Evolutionary conservation across 2,888 invertebrate genomes (phyloP).

Genomic region (Belgica antarctica): DNA sequence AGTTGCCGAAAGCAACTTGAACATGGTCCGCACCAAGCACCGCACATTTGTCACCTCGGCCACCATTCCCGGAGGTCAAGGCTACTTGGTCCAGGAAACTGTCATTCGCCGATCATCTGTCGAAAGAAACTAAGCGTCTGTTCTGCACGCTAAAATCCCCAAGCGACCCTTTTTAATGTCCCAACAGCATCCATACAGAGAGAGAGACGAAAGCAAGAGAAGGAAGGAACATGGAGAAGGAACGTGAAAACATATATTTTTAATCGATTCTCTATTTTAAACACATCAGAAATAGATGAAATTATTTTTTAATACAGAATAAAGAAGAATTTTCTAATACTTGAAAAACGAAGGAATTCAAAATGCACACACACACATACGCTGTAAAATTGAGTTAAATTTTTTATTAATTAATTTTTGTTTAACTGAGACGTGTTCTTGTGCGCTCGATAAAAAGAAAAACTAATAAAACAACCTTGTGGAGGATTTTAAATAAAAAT

Average conservation of each 20-base stretch:
- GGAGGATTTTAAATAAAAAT: no score
- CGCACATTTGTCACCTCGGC: constrained; percentile 95
- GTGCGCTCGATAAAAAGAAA: background rate
- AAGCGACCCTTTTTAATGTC: background rate
- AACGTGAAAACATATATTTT: constrained; percentile 25
- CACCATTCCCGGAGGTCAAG: constrained; percentile 86
- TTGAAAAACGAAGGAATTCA: background rate
- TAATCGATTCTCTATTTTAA: constrained; percentile 15
- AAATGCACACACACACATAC: background rate
- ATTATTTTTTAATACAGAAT: constrained; percentile 8
- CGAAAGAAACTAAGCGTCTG: constrained; percentile 29
- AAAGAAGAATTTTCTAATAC: no score
- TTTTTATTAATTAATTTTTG: constrained; percentile 10
- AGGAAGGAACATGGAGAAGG: background rate
- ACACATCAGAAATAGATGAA: constrained; percentile 26
- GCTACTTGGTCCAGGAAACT: constrained; percentile 68
- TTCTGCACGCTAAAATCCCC: background rate
- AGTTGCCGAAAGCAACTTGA: constrained; percentile 88
- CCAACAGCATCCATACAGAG: constrained; percentile 13
- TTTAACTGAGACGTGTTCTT: background rate
- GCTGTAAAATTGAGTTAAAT: background rate
- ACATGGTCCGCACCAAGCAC: constrained; percentile 95
- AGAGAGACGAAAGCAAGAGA: background rate
- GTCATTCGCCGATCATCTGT: constrained; percentile 39
- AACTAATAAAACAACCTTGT: no score